Percentiles rank a stretch among this genome's conserved stretches.
Conservation (phyloP, 1,140 invertebrate genomes). For the Drosophila chauvacae region DNA sequence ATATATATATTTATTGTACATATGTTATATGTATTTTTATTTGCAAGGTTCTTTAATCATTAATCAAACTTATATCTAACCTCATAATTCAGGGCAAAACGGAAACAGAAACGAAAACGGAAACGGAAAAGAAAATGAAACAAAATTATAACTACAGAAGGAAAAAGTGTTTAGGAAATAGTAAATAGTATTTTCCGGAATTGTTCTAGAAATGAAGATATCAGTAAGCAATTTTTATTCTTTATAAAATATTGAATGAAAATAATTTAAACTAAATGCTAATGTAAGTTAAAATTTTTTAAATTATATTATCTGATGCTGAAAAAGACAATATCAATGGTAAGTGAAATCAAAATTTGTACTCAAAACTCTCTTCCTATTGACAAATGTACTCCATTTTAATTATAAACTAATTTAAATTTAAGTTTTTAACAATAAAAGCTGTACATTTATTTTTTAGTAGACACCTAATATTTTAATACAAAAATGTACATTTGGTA, state of each 20-base stretch:
- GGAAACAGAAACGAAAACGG: background rate
- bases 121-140: background rate
- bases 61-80: constrained; percentile 9
- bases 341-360: no score
- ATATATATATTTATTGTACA: no score
- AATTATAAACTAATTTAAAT: no score
- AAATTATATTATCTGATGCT: no score
- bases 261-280: no score
- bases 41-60: constrained; percentile 8
- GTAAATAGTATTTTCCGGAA: background rate
- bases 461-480: background rate
- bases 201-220: background rate
- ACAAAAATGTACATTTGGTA: background rate
- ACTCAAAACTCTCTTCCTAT: no score
- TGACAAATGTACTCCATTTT: no score
- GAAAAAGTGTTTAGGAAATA: background rate
- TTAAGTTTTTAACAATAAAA: no score
- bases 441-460: no score
- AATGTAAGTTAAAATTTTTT: no score
- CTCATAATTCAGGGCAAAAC: background rate
- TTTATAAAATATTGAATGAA: no score
- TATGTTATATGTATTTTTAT: background rate
- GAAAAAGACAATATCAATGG: no score
- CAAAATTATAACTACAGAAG: background rate
- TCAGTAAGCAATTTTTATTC: background rate